phyloP scores from a whole-genome alignment of 2,797 vertebrate genomes.

The Sebastes flavidus region DNA sequence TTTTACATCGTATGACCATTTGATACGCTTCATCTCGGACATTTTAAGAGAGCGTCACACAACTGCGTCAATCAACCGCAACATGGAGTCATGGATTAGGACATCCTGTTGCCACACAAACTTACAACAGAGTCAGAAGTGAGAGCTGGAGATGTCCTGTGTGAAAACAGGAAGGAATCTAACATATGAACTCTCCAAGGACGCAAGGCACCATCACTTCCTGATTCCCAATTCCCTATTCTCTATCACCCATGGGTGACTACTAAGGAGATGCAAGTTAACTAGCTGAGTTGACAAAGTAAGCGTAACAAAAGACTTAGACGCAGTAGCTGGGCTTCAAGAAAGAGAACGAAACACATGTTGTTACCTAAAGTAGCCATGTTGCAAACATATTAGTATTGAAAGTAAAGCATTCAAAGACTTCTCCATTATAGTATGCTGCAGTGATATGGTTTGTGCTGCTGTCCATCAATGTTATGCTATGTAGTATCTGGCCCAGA shows the following conservation, averaged over 20 bases:
- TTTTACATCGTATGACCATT: background rate
- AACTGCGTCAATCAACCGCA: background rate
- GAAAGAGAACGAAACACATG: background rate
- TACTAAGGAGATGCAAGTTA: background rate
- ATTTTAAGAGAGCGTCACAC: background rate
- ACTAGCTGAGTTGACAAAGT: background rate
- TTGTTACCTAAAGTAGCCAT: background rate
- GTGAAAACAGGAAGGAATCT: conserved; percentile 71
- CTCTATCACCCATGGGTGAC: conserved; percentile 1
- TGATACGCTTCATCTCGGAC: background rate
- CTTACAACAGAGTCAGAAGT: conserved; percentile 44
- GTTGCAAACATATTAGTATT: background rate
- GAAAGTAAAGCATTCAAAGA: background rate
- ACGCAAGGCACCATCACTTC: conserved; percentile 58
- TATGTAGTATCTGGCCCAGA: background rate
- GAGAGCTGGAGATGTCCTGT: conserved; percentile 45
- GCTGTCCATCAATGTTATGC: background rate
- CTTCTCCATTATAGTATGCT: background rate
- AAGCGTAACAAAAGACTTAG: background rate
- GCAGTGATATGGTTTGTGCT: background rate
- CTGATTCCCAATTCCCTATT: conserved; percentile 71
- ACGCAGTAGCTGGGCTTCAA: background rate
- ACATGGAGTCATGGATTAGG: background rate
- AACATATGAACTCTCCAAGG: conserved; percentile 43
- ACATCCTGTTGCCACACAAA: background rate